Conservation (phyloP, 2,888 invertebrate genomes). For the Nemotelus pantherinus region DNA sequence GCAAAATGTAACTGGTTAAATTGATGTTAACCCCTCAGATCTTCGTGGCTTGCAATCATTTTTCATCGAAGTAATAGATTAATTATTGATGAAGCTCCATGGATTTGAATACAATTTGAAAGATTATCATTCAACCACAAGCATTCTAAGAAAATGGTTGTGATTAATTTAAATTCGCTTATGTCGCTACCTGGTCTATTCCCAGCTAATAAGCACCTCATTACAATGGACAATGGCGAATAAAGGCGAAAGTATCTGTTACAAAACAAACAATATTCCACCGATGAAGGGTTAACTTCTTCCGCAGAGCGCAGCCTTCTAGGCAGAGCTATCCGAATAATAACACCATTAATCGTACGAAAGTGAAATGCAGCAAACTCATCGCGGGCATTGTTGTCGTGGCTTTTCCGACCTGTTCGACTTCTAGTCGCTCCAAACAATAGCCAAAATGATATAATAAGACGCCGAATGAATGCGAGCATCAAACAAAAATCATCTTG, state of each 20-base stretch:
- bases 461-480: not conserved
- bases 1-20: too few species aligned
- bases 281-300: conserved; percentile 1
- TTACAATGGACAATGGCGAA: too few species aligned
- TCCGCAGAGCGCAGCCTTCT: not conserved
- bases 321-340: not conserved
- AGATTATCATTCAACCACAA: too few species aligned
- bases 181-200: too few species aligned
- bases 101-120: not conserved
- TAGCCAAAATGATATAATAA: conserved; percentile 5
- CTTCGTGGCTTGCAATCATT: too few species aligned
- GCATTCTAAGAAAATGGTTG: too few species aligned
- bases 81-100: too few species aligned
- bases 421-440: not conserved
- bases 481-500: not conserved
- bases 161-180: too few species aligned
- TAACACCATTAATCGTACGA: conserved; percentile 7
- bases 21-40: too few species aligned
- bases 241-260: too few species aligned
- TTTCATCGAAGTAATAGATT: too few species aligned
- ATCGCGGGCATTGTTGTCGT: not conserved
- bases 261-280: not conserved
- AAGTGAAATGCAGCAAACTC: conserved; percentile 3
- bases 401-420: not conserved
- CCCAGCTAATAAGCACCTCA: too few species aligned